Base-by-base conservation (phyloP, 1,140 invertebrate genomes). In the Scaptomyza hsui region DNA sequence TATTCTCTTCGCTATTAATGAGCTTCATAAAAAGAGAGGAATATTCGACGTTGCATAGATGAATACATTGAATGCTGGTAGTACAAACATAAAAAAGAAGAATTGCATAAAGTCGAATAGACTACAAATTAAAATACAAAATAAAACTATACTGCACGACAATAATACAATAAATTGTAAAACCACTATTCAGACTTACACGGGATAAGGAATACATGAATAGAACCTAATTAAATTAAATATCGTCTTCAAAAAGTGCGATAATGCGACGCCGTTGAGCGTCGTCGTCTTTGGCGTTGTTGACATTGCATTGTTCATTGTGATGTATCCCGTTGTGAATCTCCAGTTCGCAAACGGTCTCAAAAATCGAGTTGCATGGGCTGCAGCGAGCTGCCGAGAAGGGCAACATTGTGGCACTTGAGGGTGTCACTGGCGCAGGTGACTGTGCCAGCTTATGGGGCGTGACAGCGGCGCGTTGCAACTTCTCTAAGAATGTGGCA, bases 191-290 rank as follows among this genome's bases (percentile, higher is more conserved):
- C 37, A 62, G 48, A 62, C 60, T 62, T 41, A 53, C 9, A 37
- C 4, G 1, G 16, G 7, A 10, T 32, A 48, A 21, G n/a, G 16
- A 71, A 65, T 65, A 39, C 2, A 65, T 49, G 0, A 56, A 32
- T 53, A 41, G 7, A 37, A 61, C 9, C 37, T 24, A 13, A 39
- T 6, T 75, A 29, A 26, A 12, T 74, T 81, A 88, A 5, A 88
- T 81, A 15, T 88, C 86, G n/a, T 91, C 81, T 62, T 91, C 90
- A 37, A 91, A 91, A 3, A 91, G 70, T 5, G 89, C 90, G 32
- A 91, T 91, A 26, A 91, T 91, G 4, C 77, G 75, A 44, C 80
- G 77, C 21, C 77, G 48, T 44, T 91, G 76, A 1, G 57, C 72
- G 13, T 89, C 77, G 37, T 79, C 78, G 51, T 78, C 82, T 35